Conservation (phyloP, 2,888 invertebrate species). For the Erpobdella octoculata region DNA sequence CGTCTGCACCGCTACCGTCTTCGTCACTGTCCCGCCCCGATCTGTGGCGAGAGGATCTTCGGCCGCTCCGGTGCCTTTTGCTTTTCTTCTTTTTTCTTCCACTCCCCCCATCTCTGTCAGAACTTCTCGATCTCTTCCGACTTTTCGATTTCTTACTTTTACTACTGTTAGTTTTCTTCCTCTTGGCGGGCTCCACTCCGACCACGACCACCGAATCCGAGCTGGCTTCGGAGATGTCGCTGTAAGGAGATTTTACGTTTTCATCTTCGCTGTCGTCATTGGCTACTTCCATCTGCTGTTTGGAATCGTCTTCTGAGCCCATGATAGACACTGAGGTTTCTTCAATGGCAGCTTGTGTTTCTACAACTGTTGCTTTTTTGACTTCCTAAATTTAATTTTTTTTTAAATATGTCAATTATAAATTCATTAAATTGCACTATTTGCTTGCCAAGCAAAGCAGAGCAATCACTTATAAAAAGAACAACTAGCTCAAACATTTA, state of each 20-base stretch:
- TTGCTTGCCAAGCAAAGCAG: too few species aligned
- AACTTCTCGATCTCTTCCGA: background rate
- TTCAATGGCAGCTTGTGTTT: too few species aligned
- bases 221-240: conserved; percentile 18
- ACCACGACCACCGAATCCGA: conserved; percentile 25
- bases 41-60: background rate
- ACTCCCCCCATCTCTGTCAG: background rate
- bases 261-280: background rate
- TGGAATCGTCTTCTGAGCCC: background rate
- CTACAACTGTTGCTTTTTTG: too few species aligned
- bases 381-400: too few species aligned
- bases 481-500: too few species aligned
- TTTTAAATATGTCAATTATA: too few species aligned
- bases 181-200: conserved; percentile 13
- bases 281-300: background rate
- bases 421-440: too few species aligned
- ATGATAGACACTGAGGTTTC: too few species aligned
- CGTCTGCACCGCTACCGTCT: background rate
- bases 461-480: too few species aligned
- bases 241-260: conserved; percentile 13
- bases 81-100: conserved; percentile 10
- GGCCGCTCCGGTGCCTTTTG: background rate
- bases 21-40: background rate
- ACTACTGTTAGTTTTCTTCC: conserved; percentile 9
- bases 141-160: conserved; percentile 6